These are phyloP conservation scores for Tilapia sparmanii DNA, from an alignment of 2,113 vertebrate genomes.

Conservation along the genomic window DNA sequence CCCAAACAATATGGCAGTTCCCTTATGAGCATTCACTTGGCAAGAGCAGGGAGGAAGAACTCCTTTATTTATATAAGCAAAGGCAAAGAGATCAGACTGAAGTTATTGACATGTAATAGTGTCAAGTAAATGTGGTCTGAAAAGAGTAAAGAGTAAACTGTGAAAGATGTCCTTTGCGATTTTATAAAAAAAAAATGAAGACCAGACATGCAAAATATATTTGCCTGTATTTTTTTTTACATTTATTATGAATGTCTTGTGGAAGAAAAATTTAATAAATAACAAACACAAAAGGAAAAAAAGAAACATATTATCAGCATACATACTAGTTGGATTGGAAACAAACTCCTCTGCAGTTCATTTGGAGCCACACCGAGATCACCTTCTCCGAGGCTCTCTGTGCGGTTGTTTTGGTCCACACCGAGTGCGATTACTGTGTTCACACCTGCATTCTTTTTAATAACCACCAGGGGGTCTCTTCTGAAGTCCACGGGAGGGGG, in stretches of 20 bases:
- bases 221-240: accelerated
- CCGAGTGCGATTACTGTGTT: accelerated
- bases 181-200: not conserved
- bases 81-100: not conserved
- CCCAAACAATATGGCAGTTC: accelerated
- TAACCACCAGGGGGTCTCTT: not conserved
- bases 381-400: not conserved
- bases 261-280: accelerated
- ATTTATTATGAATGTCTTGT: not conserved
- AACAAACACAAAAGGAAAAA: not conserved
- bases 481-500: accelerated
- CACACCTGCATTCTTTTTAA: not conserved
- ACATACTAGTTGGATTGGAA: not conserved
- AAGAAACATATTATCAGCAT: not conserved
- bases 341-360: not conserved
- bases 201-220: not conserved
- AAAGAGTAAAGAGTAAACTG: not conserved
- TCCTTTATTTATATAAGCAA: not conserved
- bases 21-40: not conserved
- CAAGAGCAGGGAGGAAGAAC: not conserved
- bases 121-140: not conserved
- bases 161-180: not conserved
- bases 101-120: not conserved
- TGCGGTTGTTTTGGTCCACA: not conserved
- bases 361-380: accelerated